A percentile compares a stretch with the other conserved stretches of the same genome.
phyloP scores from a whole-genome alignment of 2,113 vertebrate genomes.

The Leptocoma aspasia region DNA sequence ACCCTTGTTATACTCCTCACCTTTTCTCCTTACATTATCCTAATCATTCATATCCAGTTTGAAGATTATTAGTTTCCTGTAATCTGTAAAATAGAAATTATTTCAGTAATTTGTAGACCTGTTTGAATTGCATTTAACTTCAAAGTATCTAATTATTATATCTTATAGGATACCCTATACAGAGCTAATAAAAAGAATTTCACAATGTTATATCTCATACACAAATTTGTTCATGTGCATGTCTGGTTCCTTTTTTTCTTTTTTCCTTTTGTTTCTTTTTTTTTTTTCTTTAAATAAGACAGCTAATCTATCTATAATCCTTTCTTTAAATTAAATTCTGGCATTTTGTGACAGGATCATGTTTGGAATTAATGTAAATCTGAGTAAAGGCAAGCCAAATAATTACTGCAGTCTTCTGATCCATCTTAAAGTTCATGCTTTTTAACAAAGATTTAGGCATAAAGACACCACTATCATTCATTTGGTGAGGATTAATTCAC shows the following conservation, averaged over 20 bases:
- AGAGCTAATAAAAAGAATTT: background rate
- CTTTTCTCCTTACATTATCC: background rate
- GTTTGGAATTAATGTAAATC: constrained; percentile 10
- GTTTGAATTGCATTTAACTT: background rate
- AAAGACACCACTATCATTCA: background rate
- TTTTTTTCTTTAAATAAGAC: background rate
- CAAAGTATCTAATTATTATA: background rate
- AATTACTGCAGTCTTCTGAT: constrained; percentile 3
- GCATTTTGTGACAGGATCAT: background rate
- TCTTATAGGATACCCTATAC: background rate
- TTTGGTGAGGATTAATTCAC: constrained; percentile 17
- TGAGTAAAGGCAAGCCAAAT: background rate
- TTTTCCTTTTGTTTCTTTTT: too few relatives aligned
- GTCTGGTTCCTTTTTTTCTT: accelerated
- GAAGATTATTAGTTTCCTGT: background rate
- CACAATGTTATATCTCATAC: background rate
- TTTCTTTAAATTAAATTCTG: constrained; percentile 41
- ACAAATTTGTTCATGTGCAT: background rate
- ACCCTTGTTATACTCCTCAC: background rate
- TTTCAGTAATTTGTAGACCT: background rate
- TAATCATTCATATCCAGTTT: background rate
- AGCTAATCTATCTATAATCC: constrained; percentile 38
- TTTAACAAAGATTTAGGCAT: constrained; percentile 7
- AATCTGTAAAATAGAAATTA: background rate
- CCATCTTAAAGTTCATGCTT: constrained; percentile 10